Evolutionary conservation across 2,797 vertebrate genomes (phyloP), one percentile per base, ranked within the genome.

Genomic region (Pangasius mekongensis): DNA sequence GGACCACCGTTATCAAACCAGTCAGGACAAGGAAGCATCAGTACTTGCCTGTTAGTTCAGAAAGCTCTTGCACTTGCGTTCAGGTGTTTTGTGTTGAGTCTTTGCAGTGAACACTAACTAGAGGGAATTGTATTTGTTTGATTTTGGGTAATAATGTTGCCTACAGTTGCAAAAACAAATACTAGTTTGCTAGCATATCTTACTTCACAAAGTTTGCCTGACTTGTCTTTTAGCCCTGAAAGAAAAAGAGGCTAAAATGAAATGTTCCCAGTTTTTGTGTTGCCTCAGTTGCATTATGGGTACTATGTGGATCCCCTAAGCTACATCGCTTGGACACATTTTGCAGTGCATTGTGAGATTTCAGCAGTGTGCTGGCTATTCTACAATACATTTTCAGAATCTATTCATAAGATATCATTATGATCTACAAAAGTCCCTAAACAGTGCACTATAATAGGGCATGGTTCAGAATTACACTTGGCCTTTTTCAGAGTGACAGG

Each of bases 111-210:
- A 62, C 52, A 33, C 10, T 81, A 24, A 80, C 7, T 36, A 56
- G 8, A 2, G 14, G 0, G 8, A 81, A 24, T 33, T 36, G 3
- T 60, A 36, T 58, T 36, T 6, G 9, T 27, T 58, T 62, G 60
- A 62, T 60, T 60, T 77, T 77, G 14, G 18, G 49, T 77, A 52
- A 78, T 30, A 56, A 56, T 22, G 1, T 56, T 33, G 30, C 33
- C 78, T 58, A 58, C 33, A 39, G 9, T 81, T 81, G 52, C 76
- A 58, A 78, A 74, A 78, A 18, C 49, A 52, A 78, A 33, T 52
- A 11, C 30, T 80, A 56, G 3, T 36, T 36, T 13, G 30, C 77
- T 33, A 58, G 77, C 77, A 11, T 22, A 13, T 78, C 47, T 18
- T 47, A 78, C 14, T 5, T 80, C 54, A 11, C 30, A 80, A 36